A percentile compares a stretch with the other conserved stretches of the same genome.
Conservation (phyloP, 2,888 invertebrate species). For the Hydrotaea diabolus region DNA sequence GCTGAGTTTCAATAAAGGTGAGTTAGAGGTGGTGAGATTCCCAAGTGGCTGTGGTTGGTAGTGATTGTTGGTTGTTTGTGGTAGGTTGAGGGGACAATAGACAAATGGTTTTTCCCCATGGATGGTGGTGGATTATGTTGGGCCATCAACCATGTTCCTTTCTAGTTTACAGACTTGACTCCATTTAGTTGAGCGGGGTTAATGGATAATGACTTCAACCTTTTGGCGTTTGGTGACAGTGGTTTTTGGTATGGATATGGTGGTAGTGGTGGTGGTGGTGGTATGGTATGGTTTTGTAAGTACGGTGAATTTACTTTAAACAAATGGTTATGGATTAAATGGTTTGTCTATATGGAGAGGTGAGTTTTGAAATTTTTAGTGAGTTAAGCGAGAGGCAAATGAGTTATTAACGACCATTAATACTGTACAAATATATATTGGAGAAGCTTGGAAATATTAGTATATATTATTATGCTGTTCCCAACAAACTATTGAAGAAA, state of each 20-base stretch:
- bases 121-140: constrained; percentile 38
- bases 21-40: constrained; percentile 51
- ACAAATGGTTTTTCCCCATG: constrained; percentile 47
- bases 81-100: constrained; percentile 60
- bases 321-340: neutral
- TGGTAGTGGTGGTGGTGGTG: constrained; percentile 17
- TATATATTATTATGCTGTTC: too few species aligned
- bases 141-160: constrained; percentile 57
- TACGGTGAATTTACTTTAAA: constrained; percentile 44
- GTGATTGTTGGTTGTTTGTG: constrained; percentile 31
- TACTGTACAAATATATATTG: too few species aligned
- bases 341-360: neutral
- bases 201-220: constrained; percentile 71
- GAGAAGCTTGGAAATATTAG: too few species aligned
- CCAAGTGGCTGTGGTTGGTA: constrained; percentile 43
- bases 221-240: constrained; percentile 66
- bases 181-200: constrained; percentile 65
- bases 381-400: neutral
- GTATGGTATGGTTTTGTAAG: constrained; percentile 42
- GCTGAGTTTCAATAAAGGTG: constrained; percentile 41
- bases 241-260: constrained; percentile 67
- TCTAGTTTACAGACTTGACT: constrained; percentile 59
- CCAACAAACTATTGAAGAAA: too few species aligned
- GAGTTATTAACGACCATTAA: too few species aligned
- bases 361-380: neutral